These are phyloP conservation scores for Neogale vison DNA, from an alignment of 2,113 vertebrate genomes.

Conservation along the genomic window DNA sequence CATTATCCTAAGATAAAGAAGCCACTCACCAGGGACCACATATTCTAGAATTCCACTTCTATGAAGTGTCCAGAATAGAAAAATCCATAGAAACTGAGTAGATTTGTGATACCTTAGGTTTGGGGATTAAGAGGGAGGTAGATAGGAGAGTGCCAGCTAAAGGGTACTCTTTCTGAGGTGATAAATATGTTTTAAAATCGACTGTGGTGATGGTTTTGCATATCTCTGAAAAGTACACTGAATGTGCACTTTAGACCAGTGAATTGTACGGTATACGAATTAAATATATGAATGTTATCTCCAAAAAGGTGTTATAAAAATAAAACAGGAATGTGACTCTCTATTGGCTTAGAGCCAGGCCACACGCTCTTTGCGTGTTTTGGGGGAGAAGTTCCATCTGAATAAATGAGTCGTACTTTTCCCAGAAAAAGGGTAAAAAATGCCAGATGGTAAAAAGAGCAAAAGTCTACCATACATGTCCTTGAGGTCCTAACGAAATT, in stretches of 20 bases:
- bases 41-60: neutral
- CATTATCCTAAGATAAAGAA: neutral
- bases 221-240: neutral
- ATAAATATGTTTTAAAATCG: neutral
- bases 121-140: neutral
- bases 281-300: neutral
- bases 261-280: neutral
- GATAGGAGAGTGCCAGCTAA: neutral
- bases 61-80: neutral
- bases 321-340: neutral
- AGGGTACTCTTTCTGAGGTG: neutral
- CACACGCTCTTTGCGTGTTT: neutral
- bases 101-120: neutral
- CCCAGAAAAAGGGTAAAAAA: neutral
- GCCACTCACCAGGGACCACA: neutral
- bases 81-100: neutral
- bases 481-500: neutral
- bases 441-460: neutral
- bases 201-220: neutral
- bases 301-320: neutral
- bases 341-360: neutral
- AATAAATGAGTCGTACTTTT: neutral
- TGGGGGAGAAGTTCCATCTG: neutral
- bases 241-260: neutral
- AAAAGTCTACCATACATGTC: neutral